Conservation (phyloP, 2,113 vertebrate species). For the Gopherus flavomarginatus region DNA sequence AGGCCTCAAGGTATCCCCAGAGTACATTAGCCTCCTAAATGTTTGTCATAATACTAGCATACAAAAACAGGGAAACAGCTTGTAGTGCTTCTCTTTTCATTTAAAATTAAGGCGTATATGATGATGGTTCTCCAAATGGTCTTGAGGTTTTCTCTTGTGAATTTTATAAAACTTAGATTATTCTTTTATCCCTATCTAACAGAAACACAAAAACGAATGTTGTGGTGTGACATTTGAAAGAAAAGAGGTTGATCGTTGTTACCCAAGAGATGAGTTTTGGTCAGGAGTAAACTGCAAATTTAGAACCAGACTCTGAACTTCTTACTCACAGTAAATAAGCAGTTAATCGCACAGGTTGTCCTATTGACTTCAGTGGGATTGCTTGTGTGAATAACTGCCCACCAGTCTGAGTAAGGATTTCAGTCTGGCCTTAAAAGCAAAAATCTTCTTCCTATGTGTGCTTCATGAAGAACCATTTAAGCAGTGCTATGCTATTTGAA, state of each 20-base stretch:
- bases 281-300: constrained; percentile 64
- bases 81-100: not conserved
- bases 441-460: constrained; percentile 48
- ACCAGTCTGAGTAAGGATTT: not conserved
- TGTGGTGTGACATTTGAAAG: constrained; percentile 75
- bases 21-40: not conserved
- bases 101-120: not conserved
- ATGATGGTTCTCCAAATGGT: not conserved
- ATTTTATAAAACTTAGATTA: constrained; percentile 33
- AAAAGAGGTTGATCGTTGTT: constrained; percentile 66
- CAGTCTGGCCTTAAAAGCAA: constrained; percentile 24
- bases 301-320: not conserved
- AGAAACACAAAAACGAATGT: constrained; percentile 69
- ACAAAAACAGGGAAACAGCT: not conserved
- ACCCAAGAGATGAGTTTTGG: constrained; percentile 61
- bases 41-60: not conserved
- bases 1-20: not conserved
- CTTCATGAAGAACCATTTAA: constrained; percentile 47
- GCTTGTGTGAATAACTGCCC: not conserved
- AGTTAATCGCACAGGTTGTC: constrained; percentile 26
- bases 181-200: constrained; percentile 15
- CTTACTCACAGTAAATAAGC: not conserved
- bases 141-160: constrained; percentile 10
- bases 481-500: not conserved
- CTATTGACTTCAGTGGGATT: not conserved